Evolutionary conservation across 1,140 invertebrate genomes (phyloP), one percentile per base, ranked within the genome.

Genomic region (Drosophila trapezifrons): DNA sequence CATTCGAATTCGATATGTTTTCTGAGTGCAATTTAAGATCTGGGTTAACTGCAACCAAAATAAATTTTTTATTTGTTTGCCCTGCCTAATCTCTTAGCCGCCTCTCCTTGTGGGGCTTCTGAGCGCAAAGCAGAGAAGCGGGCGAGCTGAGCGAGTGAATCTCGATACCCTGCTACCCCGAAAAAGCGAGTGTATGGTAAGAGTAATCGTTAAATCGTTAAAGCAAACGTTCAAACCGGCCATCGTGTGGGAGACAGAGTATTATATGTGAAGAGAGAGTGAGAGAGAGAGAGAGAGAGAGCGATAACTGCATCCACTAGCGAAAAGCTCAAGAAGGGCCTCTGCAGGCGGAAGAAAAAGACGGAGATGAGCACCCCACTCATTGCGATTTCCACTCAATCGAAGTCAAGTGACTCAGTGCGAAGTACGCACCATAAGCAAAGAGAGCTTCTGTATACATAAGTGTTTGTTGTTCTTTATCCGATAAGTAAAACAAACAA

Each of bases 401-500:
- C 32, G 43, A 59, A 74, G 17, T 43, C 18, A 51, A 62, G 42
- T 46, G 20, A 35, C 37, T 51, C 47, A 25, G 52, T 20, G 17
- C 22, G 51, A 57, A 42, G 60, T 55, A 59, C 32, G 37, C 58
- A 40, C 45, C 35, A 52, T 47, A 63, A 37, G 40, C 42, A 40
- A 49, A 78, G 64, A 78, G 70, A 78, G 75, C 63, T 81, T 60
- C 43, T 66, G 65, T 67, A 62, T 80, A 77, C 64, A 84, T 75
- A 49, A 58, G 40, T 71, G 35, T 66, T 70, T 69, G 32, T 59
- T 59, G 29, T 17, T 67, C 15, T 54, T 59, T 60, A 51, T 15
- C 62, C 67, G 83, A 86, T 82, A 86, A 82, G 74, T 73, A 73
- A 79, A 82, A 67, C 58, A 82, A 86, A 82, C 83, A 86, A 82